These are phyloP conservation scores for Lepidurus couesii DNA, from an alignment of 1,140 invertebrate species.

Conservation along the genomic window DNA sequence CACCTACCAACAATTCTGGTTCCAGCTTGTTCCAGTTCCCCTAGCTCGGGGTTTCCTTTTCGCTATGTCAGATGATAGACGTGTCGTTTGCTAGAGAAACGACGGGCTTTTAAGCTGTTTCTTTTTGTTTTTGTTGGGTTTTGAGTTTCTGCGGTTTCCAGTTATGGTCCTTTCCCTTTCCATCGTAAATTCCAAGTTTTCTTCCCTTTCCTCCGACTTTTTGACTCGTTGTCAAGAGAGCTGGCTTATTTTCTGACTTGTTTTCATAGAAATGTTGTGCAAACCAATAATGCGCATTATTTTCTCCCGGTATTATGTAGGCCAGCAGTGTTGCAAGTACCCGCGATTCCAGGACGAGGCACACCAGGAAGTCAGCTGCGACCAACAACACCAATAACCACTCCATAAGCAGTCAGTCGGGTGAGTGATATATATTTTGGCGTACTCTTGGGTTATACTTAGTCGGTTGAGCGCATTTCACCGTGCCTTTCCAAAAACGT, in stretches of 20 bases:
- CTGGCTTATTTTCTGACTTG: neutral
- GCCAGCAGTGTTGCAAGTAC: conserved; percentile 9
- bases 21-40: too few relatives aligned
- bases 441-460: neutral
- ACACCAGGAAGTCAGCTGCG: neutral
- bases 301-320: neutral
- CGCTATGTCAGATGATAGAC: too few relatives aligned
- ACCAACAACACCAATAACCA: conserved; percentile 7
- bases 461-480: neutral
- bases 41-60: too few relatives aligned
- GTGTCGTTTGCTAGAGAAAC: too few relatives aligned
- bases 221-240: neutral
- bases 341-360: neutral
- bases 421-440: neutral
- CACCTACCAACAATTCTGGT: too few relatives aligned
- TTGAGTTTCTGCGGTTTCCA: neutral
- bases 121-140: neutral
- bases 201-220: neutral
- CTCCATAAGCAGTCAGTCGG: neutral
- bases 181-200: neutral
- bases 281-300: neutral
- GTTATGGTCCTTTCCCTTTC: neutral
- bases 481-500: too few relatives aligned
- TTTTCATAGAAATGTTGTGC: neutral
- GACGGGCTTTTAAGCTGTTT: neutral